A percentile compares a stretch with the other conserved stretches of the same genome.
Conservation (phyloP, 2,888 invertebrate species). For the Microctonus aethiopoides region DNA sequence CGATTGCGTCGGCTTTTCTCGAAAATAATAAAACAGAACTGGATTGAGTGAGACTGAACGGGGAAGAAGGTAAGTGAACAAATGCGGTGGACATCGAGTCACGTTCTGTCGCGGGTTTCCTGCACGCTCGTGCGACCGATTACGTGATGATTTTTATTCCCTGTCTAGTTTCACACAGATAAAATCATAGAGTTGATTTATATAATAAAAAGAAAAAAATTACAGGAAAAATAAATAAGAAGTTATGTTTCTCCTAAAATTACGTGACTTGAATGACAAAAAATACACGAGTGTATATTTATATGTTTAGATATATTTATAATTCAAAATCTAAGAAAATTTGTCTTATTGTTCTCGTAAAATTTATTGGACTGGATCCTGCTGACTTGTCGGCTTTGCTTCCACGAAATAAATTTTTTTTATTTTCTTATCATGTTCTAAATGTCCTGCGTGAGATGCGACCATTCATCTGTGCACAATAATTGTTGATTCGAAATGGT, state of each 20-base stretch:
- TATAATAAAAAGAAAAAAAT: neutral
- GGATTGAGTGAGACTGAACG: constrained; percentile 7
- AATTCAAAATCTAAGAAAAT: neutral
- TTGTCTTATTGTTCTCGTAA: constrained; percentile 20
- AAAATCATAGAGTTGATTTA: constrained; percentile 21
- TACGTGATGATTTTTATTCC: constrained; percentile 31
- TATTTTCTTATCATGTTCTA: neutral
- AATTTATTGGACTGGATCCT: constrained; percentile 23
- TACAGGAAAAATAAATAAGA: neutral
- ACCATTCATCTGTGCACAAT: constrained; percentile 34
- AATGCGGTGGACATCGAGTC: constrained; percentile 20
- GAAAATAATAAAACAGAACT: constrained; percentile 19
- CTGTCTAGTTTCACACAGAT: constrained; percentile 28
- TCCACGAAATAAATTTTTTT: neutral
- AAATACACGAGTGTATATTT: neutral
- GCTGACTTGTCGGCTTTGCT: neutral
- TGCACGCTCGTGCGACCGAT: constrained; percentile 26
- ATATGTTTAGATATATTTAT: neutral
- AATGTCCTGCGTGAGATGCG: constrained; percentile 28
- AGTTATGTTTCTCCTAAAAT: neutral
- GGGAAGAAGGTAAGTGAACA: neutral
- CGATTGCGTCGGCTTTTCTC: constrained; percentile 30
- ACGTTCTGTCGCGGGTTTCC: constrained; percentile 31
- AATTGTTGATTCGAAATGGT: constrained; percentile 10
- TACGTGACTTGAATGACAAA: constrained; percentile 30